These are phyloP conservation scores for Lophura nycthemera DNA, from an alignment of 2,113 vertebrate species.

Conservation along the genomic window DNA sequence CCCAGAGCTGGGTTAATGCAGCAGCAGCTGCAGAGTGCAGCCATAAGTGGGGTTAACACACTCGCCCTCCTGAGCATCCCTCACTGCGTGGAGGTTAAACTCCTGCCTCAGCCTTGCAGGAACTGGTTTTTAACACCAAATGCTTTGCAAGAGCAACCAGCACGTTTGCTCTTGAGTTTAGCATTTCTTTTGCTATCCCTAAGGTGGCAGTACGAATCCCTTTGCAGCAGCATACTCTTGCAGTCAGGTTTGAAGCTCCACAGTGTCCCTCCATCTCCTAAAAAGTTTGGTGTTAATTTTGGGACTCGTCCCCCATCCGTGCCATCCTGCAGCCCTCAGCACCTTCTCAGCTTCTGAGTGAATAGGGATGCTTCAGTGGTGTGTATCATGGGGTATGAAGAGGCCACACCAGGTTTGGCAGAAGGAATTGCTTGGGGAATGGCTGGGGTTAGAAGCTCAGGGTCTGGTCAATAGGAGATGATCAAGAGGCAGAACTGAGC, in stretches of 20 bases:
- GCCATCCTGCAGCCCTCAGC: fast-evolving
- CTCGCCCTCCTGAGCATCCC: not conserved
- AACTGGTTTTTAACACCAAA: not conserved
- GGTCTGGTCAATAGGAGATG: not conserved
- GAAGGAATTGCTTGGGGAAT: not conserved
- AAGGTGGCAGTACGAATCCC: slow-evolving; percentile 48
- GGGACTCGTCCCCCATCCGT: fast-evolving
- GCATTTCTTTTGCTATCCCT: slow-evolving; percentile 52
- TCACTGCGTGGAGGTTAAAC: not conserved
- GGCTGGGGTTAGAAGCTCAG: not conserved
- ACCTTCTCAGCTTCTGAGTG: not conserved
- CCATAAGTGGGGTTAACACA: not conserved
- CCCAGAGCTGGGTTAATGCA: slow-evolving; percentile 22
- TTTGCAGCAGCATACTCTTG: not conserved
- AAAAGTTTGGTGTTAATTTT: not conserved
- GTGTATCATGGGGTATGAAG: not conserved
- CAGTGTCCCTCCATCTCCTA: not conserved
- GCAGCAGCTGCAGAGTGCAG: not conserved
- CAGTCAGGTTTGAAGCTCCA: not conserved
- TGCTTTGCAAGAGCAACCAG: not conserved
- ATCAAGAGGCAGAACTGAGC: not conserved
- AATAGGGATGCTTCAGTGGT: not conserved
- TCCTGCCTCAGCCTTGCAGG: not conserved
- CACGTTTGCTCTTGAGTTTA: not conserved
- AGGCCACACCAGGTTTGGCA: fast-evolving